Conservation (phyloP, 2,113 vertebrate species). For the Helogale parvula region DNA sequence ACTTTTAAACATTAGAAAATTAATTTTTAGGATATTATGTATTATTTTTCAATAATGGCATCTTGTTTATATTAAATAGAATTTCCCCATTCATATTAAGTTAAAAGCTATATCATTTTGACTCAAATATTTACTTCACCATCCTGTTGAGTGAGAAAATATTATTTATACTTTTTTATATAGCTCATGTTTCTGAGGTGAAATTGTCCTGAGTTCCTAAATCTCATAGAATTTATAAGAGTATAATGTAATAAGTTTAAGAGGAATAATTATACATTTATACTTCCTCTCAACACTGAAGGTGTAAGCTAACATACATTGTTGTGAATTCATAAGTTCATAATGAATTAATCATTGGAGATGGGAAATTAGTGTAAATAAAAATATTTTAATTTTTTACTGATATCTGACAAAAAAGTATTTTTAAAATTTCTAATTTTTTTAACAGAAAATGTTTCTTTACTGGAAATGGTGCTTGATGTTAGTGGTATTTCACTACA, state of each 20-base stretch:
- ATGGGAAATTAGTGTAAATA: not conserved
- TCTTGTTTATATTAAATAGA: conserved; percentile 31
- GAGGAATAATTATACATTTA: not conserved
- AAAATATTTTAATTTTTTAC: not conserved
- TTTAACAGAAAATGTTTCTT: not conserved
- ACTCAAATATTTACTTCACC: conserved; percentile 40
- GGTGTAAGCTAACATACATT: not conserved
- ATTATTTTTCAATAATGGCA: not conserved
- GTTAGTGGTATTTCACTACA: not conserved
- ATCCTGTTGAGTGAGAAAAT: not conserved
- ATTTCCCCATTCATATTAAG: not conserved
- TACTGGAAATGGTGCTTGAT: not conserved
- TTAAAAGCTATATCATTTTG: conserved; percentile 32
- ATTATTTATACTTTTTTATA: not conserved
- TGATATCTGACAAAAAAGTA: not conserved
- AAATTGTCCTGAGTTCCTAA: conserved; percentile 26
- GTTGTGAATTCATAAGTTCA: not conserved
- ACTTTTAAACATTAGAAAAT: conserved; percentile 41
- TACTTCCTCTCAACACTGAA: not conserved
- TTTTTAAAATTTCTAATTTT: not conserved
- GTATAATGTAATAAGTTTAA: not conserved
- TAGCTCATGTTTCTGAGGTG: not conserved
- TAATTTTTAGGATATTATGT: not conserved
- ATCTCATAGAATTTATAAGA: not conserved
- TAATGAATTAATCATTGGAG: not conserved